Evolutionary conservation across 1,140 invertebrate species (phyloP).

Genomic region (Epicauta chinensis): DNA sequence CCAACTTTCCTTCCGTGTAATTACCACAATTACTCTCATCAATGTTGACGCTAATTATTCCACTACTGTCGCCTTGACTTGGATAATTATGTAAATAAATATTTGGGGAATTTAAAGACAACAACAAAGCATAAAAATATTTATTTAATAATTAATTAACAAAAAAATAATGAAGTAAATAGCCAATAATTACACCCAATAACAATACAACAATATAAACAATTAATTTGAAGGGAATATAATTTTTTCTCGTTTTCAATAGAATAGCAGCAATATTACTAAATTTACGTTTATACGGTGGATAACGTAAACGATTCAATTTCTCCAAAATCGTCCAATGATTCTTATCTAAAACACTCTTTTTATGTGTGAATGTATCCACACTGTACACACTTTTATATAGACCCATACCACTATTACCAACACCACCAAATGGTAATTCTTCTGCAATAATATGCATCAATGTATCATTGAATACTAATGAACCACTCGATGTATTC

Average conservation of each 20-base stretch:
- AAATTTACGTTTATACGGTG: slow-evolving; percentile 76
- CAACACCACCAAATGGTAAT: slow-evolving; percentile 55
- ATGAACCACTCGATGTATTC: slow-evolving; percentile 73
- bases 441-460: slow-evolving; percentile 59
- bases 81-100: too few species aligned
- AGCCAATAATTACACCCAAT: not conserved
- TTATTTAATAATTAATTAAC: too few species aligned
- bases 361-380: slow-evolving; percentile 88
- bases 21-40: too few species aligned
- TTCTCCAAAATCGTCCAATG: slow-evolving; percentile 63
- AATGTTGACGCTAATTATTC: too few species aligned
- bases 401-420: slow-evolving; percentile 80
- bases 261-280: slow-evolving; percentile 54
- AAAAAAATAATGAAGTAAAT: not conserved
- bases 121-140: too few species aligned
- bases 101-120: too few species aligned
- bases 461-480: slow-evolving; percentile 89
- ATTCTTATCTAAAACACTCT: slow-evolving; percentile 71
- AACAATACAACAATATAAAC: not conserved
- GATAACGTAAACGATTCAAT: slow-evolving; percentile 58
- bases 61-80: too few species aligned
- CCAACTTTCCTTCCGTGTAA: too few species aligned
- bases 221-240: not conserved
- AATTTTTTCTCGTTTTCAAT: slow-evolving; percentile 32
- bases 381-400: slow-evolving; percentile 90